Evolutionary conservation across 2,888 invertebrate species (phyloP), one percentile per base, ranked within the genome.

Genomic region (Philereme transversata): DNA sequence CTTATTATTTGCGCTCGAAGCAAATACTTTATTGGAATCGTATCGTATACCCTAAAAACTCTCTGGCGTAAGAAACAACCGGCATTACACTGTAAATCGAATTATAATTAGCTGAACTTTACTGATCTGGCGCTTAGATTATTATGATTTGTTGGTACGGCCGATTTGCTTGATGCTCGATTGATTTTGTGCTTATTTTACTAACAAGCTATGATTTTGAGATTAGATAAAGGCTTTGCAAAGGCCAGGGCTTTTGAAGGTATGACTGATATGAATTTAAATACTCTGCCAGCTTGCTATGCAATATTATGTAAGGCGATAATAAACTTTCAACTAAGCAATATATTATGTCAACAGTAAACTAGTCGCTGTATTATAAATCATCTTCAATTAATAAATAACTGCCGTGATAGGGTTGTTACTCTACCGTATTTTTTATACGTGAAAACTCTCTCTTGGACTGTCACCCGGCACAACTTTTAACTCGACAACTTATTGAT

Each of bases 71-170:
- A 54, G 36, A 51, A 48, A 57, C 62, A 35, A 53, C 57, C 49
- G 50, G 40, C 63, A 65, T 52, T 59, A 35, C 54, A 51, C 51
- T 53, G 57, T 54, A 62, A 68, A 68, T 68, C 48, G 52, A 64
- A 65, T 60, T 63, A 57, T 65, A 68, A 70, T 70, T 65, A 62
- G 52, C 43, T 63, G 60, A 65, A 64, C 61, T 53, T 53, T 56
- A 59, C 58, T 44, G 65, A 67, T 65, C 51, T 49, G 48, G 47
- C 53, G 50, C 48, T 51, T 41, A 65, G 61, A 65, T 66, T 62
- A 44, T 47, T 63, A 58, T 66, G 58, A 65, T 66, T 60, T 47
- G 64, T 51, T 58, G 64, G 62, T 68, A 67, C 56, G 58, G 57
- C 11, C 58, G 52, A 60, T 64, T 67, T 55, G 60, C 48, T 57